Percentiles rank a stretch among this genome's conserved stretches.
Evolutionary conservation across 1,140 invertebrate species (phyloP).

Genomic region (Metopolophium dirhodum): DNA sequence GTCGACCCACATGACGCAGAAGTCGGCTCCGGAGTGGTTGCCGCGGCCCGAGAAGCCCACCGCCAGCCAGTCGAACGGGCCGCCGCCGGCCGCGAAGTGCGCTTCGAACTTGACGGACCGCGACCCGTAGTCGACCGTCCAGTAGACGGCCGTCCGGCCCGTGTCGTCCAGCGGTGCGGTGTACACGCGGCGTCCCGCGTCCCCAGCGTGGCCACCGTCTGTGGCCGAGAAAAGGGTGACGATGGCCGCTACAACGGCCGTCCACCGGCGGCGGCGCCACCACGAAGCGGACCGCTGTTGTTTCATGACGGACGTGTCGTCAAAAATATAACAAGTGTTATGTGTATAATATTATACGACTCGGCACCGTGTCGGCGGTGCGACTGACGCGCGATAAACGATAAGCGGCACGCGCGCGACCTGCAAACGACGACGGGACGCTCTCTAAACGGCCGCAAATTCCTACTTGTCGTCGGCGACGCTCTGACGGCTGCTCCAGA

Average conservation of each 20-base stretch:
- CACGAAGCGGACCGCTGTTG: not conserved
- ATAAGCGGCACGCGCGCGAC: not conserved
- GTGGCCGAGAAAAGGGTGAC: not conserved
- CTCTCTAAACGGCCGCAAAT: not conserved
- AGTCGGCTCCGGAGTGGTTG: constrained; percentile 77
- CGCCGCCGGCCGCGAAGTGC: constrained; percentile 44
- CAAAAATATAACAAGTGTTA: not conserved
- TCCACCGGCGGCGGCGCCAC: not conserved
- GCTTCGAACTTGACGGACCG: constrained; percentile 56
- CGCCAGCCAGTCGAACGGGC: constrained; percentile 74
- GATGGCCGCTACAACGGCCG: not conserved
- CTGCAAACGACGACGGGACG: not conserved
- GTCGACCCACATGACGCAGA: constrained; percentile 82
- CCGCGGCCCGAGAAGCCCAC: constrained; percentile 93
- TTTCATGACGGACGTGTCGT: not conserved
- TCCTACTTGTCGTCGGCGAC: not conserved
- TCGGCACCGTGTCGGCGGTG: not conserved
- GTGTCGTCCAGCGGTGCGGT: constrained; percentile 59
- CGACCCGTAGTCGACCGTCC: constrained; percentile 59
- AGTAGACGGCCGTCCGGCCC: constrained; percentile 59
- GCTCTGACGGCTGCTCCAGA: not conserved
- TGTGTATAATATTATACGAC: not conserved
- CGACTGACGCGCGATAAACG: not conserved
- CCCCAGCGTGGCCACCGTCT: not conserved
- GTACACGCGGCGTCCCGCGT: constrained; percentile 51